Evolutionary conservation across 2,113 vertebrate genomes (phyloP), one percentile per base, ranked within the genome.

Genomic region (Raja brachyura): DNA sequence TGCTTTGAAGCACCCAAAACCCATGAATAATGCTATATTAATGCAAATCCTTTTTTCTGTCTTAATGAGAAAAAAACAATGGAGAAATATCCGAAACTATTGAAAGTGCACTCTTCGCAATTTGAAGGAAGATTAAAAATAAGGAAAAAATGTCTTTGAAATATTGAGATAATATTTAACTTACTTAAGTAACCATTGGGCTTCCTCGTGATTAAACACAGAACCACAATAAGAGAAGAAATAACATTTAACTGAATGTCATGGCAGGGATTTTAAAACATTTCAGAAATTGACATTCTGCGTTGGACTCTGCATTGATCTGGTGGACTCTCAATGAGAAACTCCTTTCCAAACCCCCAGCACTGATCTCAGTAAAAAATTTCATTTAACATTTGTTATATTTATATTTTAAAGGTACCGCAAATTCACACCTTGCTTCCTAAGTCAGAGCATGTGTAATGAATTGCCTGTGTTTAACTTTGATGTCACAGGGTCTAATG

Each of bases 341-440:
- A 20, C 22, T 83, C 25, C 79, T 61, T 88, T 88, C 28, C 28
- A 88, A 88, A 31, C 13, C 59, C 81, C 56, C 28, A 25, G 9
- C 25, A n/a, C 31, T 88, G 28, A 88, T 88, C 63, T 86, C 83
- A 63, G 59, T 31, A 88, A 88, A 88, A 88, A 31, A n/a, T 88
- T 85, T 88, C 31, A 7, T 88, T 88, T 14, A 63, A 88, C 83
- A 31, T 88, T 66, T 56, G 13, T n/a, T 7, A 8, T 88, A 61
- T 31, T 61, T 63, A 39, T 88, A 31, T 31, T 18, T 88, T 63
- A 88, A 13, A 16, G 28, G 6, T 88, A 63, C 61, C 56, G 59
- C 10, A 85, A 85, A 85, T n/a, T 16, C 59, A 63, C 59, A 88
- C 83, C 83, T 88, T 88, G 59, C 13, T 88, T 63, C 83, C n/a